Evolutionary conservation across 2,797 vertebrate species (phyloP).

Genomic region (Alosa sapidissima): DNA sequence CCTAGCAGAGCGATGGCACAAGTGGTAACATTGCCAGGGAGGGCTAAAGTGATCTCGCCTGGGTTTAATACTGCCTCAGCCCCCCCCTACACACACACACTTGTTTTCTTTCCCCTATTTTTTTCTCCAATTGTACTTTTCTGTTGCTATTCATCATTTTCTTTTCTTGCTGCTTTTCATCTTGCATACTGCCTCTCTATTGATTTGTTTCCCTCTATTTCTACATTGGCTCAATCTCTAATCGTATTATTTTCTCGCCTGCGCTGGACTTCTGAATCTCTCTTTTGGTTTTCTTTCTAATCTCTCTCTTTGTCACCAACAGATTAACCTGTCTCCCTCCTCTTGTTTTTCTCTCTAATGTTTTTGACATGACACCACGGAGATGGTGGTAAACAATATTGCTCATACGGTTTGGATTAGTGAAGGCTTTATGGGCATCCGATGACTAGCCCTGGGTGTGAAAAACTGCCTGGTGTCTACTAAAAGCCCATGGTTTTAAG

Average conservation of each 20-base stretch:
- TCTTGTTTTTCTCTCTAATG: constrained; percentile 26
- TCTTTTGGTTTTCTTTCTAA: neutral
- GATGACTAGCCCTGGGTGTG: neutral
- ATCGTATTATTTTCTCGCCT: neutral
- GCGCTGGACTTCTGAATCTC: neutral
- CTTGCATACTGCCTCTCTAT: neutral
- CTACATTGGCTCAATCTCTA: neutral
- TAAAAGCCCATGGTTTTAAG: neutral
- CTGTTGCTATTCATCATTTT: neutral
- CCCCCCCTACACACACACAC: neutral
- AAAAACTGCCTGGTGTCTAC: constrained; percentile 1
- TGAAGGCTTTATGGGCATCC: constrained; percentile 16
- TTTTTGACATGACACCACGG: neutral
- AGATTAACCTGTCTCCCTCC: neutral
- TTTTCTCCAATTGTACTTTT: neutral
- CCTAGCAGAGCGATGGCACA: constrained; percentile 29
- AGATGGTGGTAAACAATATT: constrained; percentile 38
- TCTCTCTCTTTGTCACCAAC: neutral
- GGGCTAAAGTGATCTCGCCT: constrained; percentile 29
- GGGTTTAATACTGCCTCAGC: constrained; percentile 29
- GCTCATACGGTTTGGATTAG: constrained; percentile 42
- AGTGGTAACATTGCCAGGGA: constrained; percentile 37
- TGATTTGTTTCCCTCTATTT: neutral
- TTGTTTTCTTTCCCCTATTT: neutral
- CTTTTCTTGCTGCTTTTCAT: neutral